These are phyloP conservation scores for Crocallis elinguaria DNA, from an alignment of 2,888 invertebrate genomes.

Conservation along the genomic window DNA sequence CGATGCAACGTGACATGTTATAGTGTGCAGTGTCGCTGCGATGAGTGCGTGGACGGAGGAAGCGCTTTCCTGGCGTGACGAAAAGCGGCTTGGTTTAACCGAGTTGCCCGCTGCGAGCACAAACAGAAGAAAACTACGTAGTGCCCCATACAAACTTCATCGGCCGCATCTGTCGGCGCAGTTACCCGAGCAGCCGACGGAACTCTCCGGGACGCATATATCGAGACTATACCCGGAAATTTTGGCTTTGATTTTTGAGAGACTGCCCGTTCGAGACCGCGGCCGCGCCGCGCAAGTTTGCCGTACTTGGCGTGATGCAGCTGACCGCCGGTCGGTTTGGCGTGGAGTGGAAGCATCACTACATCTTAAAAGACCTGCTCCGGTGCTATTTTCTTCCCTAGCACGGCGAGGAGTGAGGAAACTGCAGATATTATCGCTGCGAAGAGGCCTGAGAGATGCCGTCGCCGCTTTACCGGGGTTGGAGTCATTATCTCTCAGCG, in stretches of 20 bases:
- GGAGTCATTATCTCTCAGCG: slow-evolving; percentile 94
- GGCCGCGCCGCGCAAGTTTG: slow-evolving; percentile 96
- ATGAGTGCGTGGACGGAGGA: slow-evolving; percentile 84
- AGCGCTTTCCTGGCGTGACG: slow-evolving; percentile 78
- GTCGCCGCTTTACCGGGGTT: slow-evolving; percentile 93
- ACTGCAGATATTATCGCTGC: slow-evolving; percentile 94
- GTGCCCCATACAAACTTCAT: slow-evolving; percentile 88
- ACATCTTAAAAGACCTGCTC: slow-evolving; percentile 93
- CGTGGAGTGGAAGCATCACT: slow-evolving; percentile 96
- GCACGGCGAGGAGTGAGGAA: slow-evolving; percentile 94
- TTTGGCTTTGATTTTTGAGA: slow-evolving; percentile 95
- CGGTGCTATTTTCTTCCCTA: slow-evolving; percentile 93
- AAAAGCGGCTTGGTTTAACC: slow-evolving; percentile 75
- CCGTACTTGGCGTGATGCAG: slow-evolving; percentile 95
- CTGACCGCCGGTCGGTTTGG: slow-evolving; percentile 97
- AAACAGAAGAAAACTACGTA: slow-evolving; percentile 81
- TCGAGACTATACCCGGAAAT: slow-evolving; percentile 96
- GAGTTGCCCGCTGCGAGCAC: slow-evolving; percentile 75
- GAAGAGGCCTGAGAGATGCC: slow-evolving; percentile 93
- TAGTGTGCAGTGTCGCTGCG: slow-evolving; percentile 69
- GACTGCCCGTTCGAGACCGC: slow-evolving; percentile 94
- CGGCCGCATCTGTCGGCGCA: slow-evolving; percentile 85
- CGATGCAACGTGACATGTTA: slow-evolving; percentile 74
- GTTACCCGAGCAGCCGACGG: slow-evolving; percentile 75
- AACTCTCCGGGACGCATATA: slow-evolving; percentile 89